These are phyloP conservation scores for Bombus sibiricus DNA, from an alignment of 1,140 invertebrate species.

Conservation along the genomic window DNA sequence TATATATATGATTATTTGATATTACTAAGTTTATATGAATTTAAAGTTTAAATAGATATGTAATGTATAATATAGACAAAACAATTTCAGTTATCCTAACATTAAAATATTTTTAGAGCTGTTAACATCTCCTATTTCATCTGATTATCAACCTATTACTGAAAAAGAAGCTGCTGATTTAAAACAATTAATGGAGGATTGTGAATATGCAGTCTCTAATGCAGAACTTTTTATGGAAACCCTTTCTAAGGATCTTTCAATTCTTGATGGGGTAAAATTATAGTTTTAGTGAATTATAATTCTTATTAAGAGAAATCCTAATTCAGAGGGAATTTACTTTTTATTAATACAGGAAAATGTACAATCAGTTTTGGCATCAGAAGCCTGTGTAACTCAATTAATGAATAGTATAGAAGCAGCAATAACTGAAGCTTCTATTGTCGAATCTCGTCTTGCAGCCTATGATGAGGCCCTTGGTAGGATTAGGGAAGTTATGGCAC, in stretches of 20 bases:
- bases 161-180: constrained; percentile 91
- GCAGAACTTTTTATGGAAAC: constrained; percentile 94
- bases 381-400: constrained; percentile 91
- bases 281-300: constrained; percentile 78
- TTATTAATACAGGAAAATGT: constrained; percentile 88
- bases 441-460: constrained; percentile 88
- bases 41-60: background rate
- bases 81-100: constrained; percentile 16
- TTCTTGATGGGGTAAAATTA: constrained; percentile 93
- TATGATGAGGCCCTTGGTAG: constrained; percentile 92
- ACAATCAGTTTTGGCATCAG: constrained; percentile 92
- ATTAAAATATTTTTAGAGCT: constrained; percentile 71
- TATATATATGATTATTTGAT: background rate
- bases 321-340: background rate
- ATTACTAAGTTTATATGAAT: too few species aligned
- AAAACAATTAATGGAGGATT: constrained; percentile 87
- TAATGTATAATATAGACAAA: background rate
- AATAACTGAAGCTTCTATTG: constrained; percentile 89
- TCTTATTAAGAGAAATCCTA: background rate
- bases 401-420: constrained; percentile 93
- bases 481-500: constrained; percentile 92
- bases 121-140: constrained; percentile 72
- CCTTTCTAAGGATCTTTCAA: constrained; percentile 90
- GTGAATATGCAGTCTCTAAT: constrained; percentile 92
- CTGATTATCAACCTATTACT: constrained; percentile 93